Conservation (phyloP, 2,113 vertebrate genomes). For the Brachirus orientalis region DNA sequence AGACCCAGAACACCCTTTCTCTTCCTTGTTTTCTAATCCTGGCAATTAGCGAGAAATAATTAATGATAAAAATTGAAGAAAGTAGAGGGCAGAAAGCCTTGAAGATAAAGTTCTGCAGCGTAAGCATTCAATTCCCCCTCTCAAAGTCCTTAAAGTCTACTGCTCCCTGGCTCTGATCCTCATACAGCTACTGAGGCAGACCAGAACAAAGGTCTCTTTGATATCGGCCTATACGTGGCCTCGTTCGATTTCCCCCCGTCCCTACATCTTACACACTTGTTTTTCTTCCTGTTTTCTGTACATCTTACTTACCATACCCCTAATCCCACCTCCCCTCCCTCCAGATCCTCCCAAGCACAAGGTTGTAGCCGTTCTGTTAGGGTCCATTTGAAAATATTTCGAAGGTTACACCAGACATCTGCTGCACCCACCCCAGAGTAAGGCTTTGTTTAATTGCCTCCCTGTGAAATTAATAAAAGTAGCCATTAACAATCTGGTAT, state of each 20-base stretch:
- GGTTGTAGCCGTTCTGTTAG: constrained; percentile 19
- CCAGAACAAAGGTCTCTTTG: constrained; percentile 66
- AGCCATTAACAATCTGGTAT: constrained; percentile 61
- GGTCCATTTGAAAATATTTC: constrained; percentile 17
- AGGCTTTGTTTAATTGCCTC: constrained; percentile 64
- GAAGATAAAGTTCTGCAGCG: constrained; percentile 77
- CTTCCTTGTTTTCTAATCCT: constrained; percentile 72
- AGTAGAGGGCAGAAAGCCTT: constrained; percentile 71
- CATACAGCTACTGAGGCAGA: constrained; percentile 51
- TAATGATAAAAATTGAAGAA: constrained; percentile 77
- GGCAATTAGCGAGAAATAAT: constrained; percentile 80
- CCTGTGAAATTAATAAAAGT: constrained; percentile 67
- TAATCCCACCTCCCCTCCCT: background rate
- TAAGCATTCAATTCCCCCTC: constrained; percentile 76
- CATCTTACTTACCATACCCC: background rate
- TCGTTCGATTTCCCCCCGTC: constrained; percentile 28
- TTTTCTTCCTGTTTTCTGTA: constrained; percentile 31
- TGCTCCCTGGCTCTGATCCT: constrained; percentile 70
- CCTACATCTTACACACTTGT: constrained; percentile 1
- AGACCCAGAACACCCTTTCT: constrained; percentile 62
- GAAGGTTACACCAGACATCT: constrained; percentile 68
- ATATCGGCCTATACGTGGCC: constrained; percentile 42
- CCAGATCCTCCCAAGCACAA: constrained; percentile 16
- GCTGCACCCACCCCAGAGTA: constrained; percentile 43
- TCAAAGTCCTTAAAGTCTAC: constrained; percentile 76